A percentile compares a stretch with the other conserved stretches of the same genome.
These are phyloP conservation scores for Cantharis nigra DNA, from an alignment of 2,888 invertebrate genomes.

Conservation along the genomic window DNA sequence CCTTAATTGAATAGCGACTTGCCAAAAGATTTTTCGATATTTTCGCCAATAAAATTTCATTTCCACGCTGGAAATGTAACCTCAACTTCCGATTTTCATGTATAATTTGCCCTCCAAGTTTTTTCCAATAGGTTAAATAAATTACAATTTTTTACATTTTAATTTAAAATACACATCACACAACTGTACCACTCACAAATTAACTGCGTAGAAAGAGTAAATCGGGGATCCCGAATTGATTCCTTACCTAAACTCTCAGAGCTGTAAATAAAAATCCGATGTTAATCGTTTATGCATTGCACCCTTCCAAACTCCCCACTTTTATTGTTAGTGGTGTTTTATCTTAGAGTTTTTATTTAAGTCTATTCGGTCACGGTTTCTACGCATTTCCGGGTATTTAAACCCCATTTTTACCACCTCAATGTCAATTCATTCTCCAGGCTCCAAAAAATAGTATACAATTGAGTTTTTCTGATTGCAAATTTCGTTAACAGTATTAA, in stretches of 20 bases:
- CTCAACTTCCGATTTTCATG: not conserved
- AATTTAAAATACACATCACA: not conserved
- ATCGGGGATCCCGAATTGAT: too few relatives aligned
- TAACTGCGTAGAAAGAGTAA: too few relatives aligned
- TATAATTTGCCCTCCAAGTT: not conserved
- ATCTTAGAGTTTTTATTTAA: not conserved
- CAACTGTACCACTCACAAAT: too few relatives aligned
- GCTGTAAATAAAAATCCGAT: too few relatives aligned
- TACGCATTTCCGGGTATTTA: not conserved
- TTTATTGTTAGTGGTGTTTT: too few relatives aligned
- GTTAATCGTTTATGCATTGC: too few relatives aligned
- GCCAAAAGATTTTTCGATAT: not conserved
- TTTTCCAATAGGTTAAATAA: not conserved
- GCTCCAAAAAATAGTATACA: too few relatives aligned
- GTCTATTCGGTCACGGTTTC: not conserved
- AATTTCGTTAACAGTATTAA: too few relatives aligned
- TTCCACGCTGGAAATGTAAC: not conserved
- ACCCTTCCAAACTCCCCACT: too few relatives aligned
- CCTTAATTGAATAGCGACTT: not conserved
- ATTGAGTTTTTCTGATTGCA: too few relatives aligned
- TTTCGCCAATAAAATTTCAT: not conserved
- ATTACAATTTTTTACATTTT: not conserved
- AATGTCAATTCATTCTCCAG: not conserved
- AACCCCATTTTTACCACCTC: not conserved
- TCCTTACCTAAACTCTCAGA: too few relatives aligned